A percentile compares a stretch with the other conserved stretches of the same genome.
phyloP scores from a whole-genome alignment of 2,888 invertebrate genomes.

The Cremastobaeus sp. region DNA sequence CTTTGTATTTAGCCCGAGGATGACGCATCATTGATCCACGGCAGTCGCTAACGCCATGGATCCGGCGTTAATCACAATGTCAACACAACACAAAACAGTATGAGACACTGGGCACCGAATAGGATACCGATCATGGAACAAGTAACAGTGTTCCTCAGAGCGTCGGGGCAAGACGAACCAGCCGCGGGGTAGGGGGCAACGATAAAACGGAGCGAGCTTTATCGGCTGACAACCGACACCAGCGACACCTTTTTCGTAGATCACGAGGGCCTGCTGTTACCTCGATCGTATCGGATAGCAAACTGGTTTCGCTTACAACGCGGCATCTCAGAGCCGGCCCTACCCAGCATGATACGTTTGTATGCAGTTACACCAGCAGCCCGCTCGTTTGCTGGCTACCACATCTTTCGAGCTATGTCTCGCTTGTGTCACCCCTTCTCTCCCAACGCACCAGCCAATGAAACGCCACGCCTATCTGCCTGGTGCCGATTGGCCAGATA shows the following conservation, averaged over 20 bases:
- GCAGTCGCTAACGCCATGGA: not conserved
- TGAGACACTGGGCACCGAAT: constrained; percentile 21
- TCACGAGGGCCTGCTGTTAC: constrained; percentile 73
- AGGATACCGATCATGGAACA: constrained; percentile 44
- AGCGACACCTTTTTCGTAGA: constrained; percentile 55
- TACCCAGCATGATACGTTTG: constrained; percentile 78
- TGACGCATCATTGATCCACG: constrained; percentile 41
- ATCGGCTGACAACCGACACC: constrained; percentile 28
- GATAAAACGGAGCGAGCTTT: constrained; percentile 42
- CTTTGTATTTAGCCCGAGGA: constrained; percentile 42
- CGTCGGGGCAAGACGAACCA: not conserved
- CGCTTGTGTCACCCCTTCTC: not conserved
- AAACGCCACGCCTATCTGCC: constrained; percentile 78
- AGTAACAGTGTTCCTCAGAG: constrained; percentile 22
- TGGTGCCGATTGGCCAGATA: constrained; percentile 80
- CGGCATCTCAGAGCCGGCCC: constrained; percentile 78
- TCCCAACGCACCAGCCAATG: constrained; percentile 67
- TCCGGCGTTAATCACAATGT: constrained; percentile 27
- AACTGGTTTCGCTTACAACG: constrained; percentile 78
- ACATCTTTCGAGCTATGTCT: constrained; percentile 9
- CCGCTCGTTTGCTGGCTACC: constrained; percentile 61
- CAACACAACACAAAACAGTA: constrained; percentile 45
- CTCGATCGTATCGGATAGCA: constrained; percentile 79
- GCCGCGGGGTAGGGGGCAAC: not conserved
- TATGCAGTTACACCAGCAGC: constrained; percentile 74